Evolutionary conservation across 1,140 invertebrate species (phyloP), one percentile per base, ranked within the genome.

Genomic region (Drosophila saltans): DNA sequence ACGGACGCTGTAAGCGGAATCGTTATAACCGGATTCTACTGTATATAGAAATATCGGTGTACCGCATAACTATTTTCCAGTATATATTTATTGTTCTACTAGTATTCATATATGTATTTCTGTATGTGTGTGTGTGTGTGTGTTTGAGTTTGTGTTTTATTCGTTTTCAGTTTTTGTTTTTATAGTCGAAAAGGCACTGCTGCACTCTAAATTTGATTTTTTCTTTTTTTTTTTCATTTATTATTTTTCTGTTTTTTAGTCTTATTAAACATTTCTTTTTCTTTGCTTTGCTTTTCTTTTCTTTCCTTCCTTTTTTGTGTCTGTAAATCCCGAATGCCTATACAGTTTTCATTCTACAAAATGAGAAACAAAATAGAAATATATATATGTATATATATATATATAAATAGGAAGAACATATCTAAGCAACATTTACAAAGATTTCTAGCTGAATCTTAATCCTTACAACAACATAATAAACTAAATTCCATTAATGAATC

Each of bases 111-210:
- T 52, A 52, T 52, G 26, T 52, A 26, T 52, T 21, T 16, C 7
- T 58, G 30, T 21, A 1, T 59, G 3, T 36, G 33, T 59, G 57
- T 24, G 33, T 59, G 3, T 36, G 33, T 59, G 57, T 24, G 33
- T 59, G 16, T 59, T 10, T 59, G 30, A 52, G 3, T 33, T 40
- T 45, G 33, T 16, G 40, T 63, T 61, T 7, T 64, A 9, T 64
- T 45, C 28, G 9, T 69, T 36, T 33, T 8, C 7, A 7, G 39
- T 41, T 68, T 62, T 41, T 41, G 24, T 56, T 78, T 48, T 79
- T 79, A 57, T 78, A 66, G 61, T 85, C 80, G 78, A 83, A 84
- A 79, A 85, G 81, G 81, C 81, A 85, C 81, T 85, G 81, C 82
- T 84, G 81, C 81, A 84, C 78, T 85, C 74, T 78, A 84, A 74